Percentiles rank a stretch among this genome's conserved stretches.
Evolutionary conservation across 2,113 vertebrate species (phyloP).

Genomic region (Deroptyus accipitrinus): DNA sequence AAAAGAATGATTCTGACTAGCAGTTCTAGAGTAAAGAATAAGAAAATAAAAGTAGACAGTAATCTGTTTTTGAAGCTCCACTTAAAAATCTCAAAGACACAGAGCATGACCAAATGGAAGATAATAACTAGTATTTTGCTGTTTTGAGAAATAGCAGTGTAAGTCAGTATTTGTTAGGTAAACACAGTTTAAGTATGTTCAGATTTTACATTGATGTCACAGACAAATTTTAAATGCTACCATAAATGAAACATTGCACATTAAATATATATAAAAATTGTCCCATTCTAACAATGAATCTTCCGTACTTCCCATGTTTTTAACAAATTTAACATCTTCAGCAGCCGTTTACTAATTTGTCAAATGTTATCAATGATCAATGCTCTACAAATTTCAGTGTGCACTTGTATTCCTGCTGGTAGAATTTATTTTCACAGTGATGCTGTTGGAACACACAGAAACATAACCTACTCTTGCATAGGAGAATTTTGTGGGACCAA

Average conservation of each 20-base stretch:
- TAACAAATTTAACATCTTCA: neutral
- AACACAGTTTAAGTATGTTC: neutral
- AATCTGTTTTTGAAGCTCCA: neutral
- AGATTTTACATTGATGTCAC: neutral
- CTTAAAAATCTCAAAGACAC: neutral
- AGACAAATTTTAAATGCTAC: neutral
- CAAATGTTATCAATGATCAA: neutral
- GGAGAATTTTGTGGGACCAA: neutral
- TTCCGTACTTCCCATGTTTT: neutral
- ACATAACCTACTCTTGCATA: fast-evolving
- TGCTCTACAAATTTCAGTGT: neutral
- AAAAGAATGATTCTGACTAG: neutral
- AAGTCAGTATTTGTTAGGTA: neutral
- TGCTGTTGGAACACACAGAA: neutral
- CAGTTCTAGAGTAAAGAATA: neutral
- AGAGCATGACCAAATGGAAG: neutral
- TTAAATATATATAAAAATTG: neutral
- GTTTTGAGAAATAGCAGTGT: neutral
- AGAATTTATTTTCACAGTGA: neutral
- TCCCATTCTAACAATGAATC: neutral
- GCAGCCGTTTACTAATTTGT: neutral
- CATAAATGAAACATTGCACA: neutral
- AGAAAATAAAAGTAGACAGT: neutral
- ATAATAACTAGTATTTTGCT: neutral
- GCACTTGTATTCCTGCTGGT: fast-evolving